Evolutionary conservation across 2,888 invertebrate genomes (phyloP), one percentile per base, ranked within the genome.

Genomic region (Blera fallax): DNA sequence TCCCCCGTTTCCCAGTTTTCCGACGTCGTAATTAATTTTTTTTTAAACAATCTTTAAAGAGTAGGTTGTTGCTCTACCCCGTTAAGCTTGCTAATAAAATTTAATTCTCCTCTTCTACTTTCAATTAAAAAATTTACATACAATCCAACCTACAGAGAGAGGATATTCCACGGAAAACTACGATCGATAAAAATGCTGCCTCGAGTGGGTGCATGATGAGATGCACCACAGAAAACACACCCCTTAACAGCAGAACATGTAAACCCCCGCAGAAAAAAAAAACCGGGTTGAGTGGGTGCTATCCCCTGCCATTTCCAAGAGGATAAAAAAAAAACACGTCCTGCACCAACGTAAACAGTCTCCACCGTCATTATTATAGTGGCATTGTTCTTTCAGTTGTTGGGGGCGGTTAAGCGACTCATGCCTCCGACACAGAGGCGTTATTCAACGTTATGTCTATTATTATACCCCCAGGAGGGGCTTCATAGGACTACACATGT

Each of bases 241-340:
- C 32, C 24, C 50, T 34, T 34, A n/a, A n/a, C 34, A 32, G 34
- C 18, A n/a, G 32, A 16, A 14, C 18, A 56, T 21, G 56, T 21
- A 56, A 2, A 34, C 32, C 16, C 18, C 18, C 56, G 34, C 18
- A 8, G 2, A 34, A 56, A 56, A 56, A 8, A 1, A 34, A 56
- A 56, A 56, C 18, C 34, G 18, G 34, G 56, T 34, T 56, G 56
- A 56, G 34, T 56, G 56, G 56, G 56, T 56, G 18, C 14, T 18
- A 11, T 16, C 8, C 32, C 32, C 54, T 16, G 10, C n/a, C 16
- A 34, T 11, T 34, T 34, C 29, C 11, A 14, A n/a, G n/a, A 29
- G 10, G 14, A 29, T 29, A 29, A 14, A 29, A 16, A 29, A 27
- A 14, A 29, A 29, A 8, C 2, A n/a, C 2, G 14, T 40, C 14